Base-by-base conservation (phyloP, 1,140 invertebrate species). In the Trachymyrmex septentrionalis region DNA sequence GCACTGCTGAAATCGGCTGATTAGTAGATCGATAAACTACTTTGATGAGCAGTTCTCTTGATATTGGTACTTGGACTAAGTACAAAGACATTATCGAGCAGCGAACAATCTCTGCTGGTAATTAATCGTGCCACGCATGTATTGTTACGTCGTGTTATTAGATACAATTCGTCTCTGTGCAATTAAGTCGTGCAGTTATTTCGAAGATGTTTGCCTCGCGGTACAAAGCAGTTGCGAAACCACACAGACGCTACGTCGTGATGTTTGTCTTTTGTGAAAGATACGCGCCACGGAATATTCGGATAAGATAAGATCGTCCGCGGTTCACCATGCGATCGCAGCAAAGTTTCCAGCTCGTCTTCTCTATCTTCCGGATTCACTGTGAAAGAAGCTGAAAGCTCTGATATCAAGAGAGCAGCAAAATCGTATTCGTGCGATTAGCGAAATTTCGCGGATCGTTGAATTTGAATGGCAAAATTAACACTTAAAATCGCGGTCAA, bases 341-440 rank as follows among this genome's bases (percentile, higher is more conserved):
- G 48, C 67, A 53, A 66, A 24, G 64, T 53, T 53, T 61, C 48
- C 73, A 19, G 27, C 50, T 30, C 38, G 14, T 44, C 50, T 59
- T 24, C 44, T 48, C 19, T 38, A 12, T 44, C n/a, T n/a, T 44
- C 10, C n/a, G 50, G 3, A 72, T 48, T 72, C n/a, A 55, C 24
- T 55, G 55, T 5, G 48, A 85, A 64, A 67, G 34, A 66, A 59
- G 30, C 30, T 57, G 50, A 86, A 21, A 21, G 19, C 30, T 34
- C n/a, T 21, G 59, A 61, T 86, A 86, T 82, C 75, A 84, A 87
- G 63, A 63, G 67, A 50, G 48, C 64, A 55, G 64, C 57, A 59
- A 73, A 77, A 85, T 34, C 59, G 16, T 69, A 86, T 91, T 81
- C 88, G 53, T 63, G 82, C 86, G 91, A 91, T 91, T 91, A 91